Evolutionary conservation across 2,797 vertebrate species (phyloP).

Genomic region (Protosalanx chinensis): DNA sequence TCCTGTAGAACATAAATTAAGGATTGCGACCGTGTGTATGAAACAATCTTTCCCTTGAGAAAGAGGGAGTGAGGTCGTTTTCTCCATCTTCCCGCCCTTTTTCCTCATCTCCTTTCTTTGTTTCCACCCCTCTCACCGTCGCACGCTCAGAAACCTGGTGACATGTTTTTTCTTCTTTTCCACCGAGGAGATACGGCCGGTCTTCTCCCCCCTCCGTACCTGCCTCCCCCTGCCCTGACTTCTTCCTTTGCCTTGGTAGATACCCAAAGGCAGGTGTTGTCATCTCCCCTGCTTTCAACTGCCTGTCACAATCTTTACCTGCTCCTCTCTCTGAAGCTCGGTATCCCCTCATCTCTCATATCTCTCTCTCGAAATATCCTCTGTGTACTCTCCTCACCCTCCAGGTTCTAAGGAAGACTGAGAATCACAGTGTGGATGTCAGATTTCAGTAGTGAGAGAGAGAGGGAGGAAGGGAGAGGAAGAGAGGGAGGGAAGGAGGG

Average conservation of each 20-base stretch:
- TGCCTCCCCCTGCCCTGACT: constrained; percentile 17
- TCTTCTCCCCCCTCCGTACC: constrained; percentile 32
- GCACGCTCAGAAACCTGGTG: constrained; percentile 42
- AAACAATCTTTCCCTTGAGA: constrained; percentile 60
- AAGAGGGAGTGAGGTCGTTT: constrained; percentile 64
- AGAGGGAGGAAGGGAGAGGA: constrained; percentile 46
- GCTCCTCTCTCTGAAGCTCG: constrained; percentile 59
- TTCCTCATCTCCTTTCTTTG: constrained; percentile 39
- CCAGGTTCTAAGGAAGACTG: constrained; percentile 47
- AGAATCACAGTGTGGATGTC: constrained; percentile 56
- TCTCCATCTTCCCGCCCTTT: constrained; percentile 51
- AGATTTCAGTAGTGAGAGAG: constrained; percentile 42
- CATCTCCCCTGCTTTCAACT: constrained; percentile 65
- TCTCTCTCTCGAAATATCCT: no score
- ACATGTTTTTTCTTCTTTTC: constrained; percentile 60
- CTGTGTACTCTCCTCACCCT: constrained; percentile 32
- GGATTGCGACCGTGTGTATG: constrained; percentile 64
- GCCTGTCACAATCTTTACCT: constrained; percentile 67
- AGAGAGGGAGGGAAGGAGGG: background rate
- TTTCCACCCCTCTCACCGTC: constrained; percentile 36
- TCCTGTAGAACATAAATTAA: constrained; percentile 68
- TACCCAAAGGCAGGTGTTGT: constrained; percentile 60
- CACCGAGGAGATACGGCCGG: constrained; percentile 55
- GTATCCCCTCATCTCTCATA: background rate
- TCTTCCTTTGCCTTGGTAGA: constrained; percentile 58